Evolutionary conservation across 2,888 invertebrate species (phyloP).

Genomic region (Lagria hirta): DNA sequence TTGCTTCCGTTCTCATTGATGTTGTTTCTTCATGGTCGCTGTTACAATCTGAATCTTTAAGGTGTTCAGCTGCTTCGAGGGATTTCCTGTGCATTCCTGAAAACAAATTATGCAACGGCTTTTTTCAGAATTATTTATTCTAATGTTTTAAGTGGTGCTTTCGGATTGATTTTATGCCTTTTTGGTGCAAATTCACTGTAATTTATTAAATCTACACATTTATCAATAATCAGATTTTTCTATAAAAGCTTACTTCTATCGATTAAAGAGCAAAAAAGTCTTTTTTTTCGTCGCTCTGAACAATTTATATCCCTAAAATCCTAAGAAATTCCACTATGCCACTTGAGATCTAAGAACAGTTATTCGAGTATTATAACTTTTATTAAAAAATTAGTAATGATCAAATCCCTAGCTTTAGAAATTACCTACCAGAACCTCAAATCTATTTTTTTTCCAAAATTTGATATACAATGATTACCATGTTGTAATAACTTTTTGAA

Average conservation of each 20-base stretch:
- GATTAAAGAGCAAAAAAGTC: too few relatives aligned
- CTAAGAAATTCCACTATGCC: too few relatives aligned
- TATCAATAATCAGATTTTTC: neutral
- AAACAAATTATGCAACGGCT: slow-evolving; percentile 25
- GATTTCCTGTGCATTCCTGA: slow-evolving; percentile 99
- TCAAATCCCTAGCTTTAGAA: too few relatives aligned
- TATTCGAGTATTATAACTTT: too few relatives aligned
- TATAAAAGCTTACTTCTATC: neutral
- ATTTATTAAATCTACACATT: neutral
- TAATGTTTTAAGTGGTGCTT: slow-evolving; percentile 11
- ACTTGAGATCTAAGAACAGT: too few relatives aligned
- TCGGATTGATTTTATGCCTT: neutral
- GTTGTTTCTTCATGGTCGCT: slow-evolving; percentile 68
- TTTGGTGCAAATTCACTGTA: slow-evolving; percentile 1
- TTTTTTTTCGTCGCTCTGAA: too few relatives aligned
- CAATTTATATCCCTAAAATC: too few relatives aligned
- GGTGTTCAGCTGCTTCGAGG: slow-evolving; percentile 93
- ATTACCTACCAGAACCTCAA: too few relatives aligned
- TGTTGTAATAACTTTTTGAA: too few relatives aligned
- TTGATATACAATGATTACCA: too few relatives aligned
- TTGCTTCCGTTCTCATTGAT: slow-evolving; percentile 58
- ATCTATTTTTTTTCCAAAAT: too few relatives aligned
- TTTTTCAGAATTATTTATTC: neutral
- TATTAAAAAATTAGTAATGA: too few relatives aligned
- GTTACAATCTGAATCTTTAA: slow-evolving; percentile 74